These are phyloP conservation scores for Euura saliciscinereae DNA, from an alignment of 1,140 invertebrate species.

Conservation along the genomic window DNA sequence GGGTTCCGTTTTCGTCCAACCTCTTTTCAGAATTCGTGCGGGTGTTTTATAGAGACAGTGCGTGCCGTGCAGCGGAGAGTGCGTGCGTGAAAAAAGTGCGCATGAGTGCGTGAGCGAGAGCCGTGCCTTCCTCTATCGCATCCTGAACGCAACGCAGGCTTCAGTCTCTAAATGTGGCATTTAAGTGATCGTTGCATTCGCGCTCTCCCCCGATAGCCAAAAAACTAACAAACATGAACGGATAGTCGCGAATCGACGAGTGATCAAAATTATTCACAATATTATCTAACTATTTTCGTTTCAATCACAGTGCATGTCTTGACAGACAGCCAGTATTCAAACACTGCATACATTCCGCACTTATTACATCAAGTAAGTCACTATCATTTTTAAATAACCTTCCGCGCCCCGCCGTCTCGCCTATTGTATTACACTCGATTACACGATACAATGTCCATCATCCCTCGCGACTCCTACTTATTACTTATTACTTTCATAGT, in stretches of 20 bases:
- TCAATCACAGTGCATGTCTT: not conserved
- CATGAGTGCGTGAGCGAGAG: slow-evolving; percentile 26
- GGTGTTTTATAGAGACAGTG: slow-evolving; percentile 50
- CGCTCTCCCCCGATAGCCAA: slow-evolving; percentile 14
- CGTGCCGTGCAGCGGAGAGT: slow-evolving; percentile 29
- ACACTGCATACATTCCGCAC: slow-evolving; percentile 1
- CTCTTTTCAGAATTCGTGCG: slow-evolving; percentile 54
- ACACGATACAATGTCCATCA: too few relatives aligned
- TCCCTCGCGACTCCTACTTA: not conserved
- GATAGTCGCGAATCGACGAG: not conserved
- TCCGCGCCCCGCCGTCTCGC: not conserved
- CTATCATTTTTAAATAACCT: not conserved
- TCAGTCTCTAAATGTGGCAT: slow-evolving; percentile 34
- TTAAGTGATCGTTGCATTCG: slow-evolving; percentile 27
- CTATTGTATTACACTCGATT: not conserved
- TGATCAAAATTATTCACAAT: not conserved
- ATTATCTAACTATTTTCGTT: not conserved
- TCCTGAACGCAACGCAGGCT: slow-evolving; percentile 17
- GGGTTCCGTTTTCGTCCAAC: slow-evolving; percentile 40
- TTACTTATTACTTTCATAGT: not conserved
- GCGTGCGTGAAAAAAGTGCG: slow-evolving; percentile 33
- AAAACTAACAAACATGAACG: not conserved
- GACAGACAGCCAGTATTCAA: not conserved
- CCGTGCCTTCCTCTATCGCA: slow-evolving; percentile 10
- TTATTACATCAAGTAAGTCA: not conserved